Conservation (phyloP, 2,113 vertebrate species). For the Brachyhypopomus occidentalis region DNA sequence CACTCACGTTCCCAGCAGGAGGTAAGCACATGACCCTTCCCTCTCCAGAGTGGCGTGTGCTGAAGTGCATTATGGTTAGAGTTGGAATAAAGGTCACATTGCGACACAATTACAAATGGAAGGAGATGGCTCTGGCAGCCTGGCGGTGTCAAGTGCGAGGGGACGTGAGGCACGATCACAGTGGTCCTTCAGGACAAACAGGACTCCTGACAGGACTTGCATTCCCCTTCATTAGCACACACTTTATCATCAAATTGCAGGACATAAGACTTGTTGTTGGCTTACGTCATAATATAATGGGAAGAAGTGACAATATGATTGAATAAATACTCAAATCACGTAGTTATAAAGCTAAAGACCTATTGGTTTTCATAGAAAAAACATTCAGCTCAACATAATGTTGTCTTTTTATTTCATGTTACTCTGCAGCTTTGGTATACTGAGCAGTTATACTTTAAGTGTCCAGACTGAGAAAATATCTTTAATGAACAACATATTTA, state of each 20-base stretch:
- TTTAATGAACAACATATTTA: too few relatives aligned
- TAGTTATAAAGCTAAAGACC: not conserved
- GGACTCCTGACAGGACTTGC: constrained; percentile 1
- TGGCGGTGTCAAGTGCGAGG: constrained; percentile 74
- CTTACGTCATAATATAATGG: constrained; percentile 63
- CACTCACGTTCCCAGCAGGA: constrained; percentile 68
- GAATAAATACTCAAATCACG: not conserved
- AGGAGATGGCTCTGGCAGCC: constrained; percentile 76
- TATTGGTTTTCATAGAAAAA: not conserved
- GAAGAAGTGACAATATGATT: constrained; percentile 1
- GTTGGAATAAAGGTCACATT: constrained; percentile 79
- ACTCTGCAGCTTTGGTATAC: not conserved
- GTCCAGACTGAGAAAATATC: not conserved
- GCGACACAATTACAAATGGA: constrained; percentile 71
- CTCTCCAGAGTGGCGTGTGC: constrained; percentile 76
- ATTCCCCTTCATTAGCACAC: constrained; percentile 61
- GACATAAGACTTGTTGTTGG: constrained; percentile 39
- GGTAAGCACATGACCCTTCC: constrained; percentile 73
- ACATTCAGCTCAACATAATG: not conserved
- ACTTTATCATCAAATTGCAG: constrained; percentile 67
- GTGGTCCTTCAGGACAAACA: constrained; percentile 65
- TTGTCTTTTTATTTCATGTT: not conserved
- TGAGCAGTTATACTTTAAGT: not conserved
- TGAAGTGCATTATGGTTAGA: constrained; percentile 77
- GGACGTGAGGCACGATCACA: constrained; percentile 72